Percentiles rank a stretch among this genome's conserved stretches.
phyloP scores from a whole-genome alignment of 2,113 vertebrate genomes.

The Strix uralensis region DNA sequence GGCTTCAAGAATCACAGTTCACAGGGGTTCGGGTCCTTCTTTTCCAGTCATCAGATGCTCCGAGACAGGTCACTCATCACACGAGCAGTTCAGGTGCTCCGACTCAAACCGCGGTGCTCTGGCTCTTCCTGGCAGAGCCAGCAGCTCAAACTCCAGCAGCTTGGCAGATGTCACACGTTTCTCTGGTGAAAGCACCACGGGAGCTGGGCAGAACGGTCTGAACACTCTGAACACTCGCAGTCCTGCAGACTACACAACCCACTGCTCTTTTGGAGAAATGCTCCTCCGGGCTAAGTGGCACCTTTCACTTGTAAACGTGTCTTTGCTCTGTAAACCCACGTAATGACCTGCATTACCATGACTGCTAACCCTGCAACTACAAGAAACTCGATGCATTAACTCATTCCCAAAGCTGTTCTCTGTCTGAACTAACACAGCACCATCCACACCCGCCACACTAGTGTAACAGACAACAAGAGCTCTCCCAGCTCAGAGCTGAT shows the following conservation, averaged over 20 bases:
- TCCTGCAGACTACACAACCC: background rate
- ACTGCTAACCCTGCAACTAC: background rate
- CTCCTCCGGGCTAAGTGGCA: background rate
- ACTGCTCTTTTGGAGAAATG: background rate
- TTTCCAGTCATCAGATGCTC: background rate
- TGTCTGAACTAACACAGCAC: background rate
- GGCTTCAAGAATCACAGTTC: background rate
- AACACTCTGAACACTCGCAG: background rate
- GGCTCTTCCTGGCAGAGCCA: background rate
- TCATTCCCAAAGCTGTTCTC: background rate
- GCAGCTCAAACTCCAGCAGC: background rate
- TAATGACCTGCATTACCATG: background rate
- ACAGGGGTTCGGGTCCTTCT: background rate
- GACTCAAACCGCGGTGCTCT: background rate
- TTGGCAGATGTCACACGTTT: background rate
- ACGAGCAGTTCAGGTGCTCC: too few relatives aligned
- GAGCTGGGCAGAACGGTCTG: background rate
- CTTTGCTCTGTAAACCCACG: background rate
- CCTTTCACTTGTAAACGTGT: background rate
- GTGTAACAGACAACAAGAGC: background rate
- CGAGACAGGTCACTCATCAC: background rate
- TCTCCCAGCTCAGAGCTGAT: background rate
- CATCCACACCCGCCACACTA: background rate
- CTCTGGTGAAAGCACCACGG: accelerated
- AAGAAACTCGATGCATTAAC: background rate